These are phyloP conservation scores for Dunckerocampus dactyliophorus DNA, from an alignment of 2,113 vertebrate species.

Conservation along the genomic window DNA sequence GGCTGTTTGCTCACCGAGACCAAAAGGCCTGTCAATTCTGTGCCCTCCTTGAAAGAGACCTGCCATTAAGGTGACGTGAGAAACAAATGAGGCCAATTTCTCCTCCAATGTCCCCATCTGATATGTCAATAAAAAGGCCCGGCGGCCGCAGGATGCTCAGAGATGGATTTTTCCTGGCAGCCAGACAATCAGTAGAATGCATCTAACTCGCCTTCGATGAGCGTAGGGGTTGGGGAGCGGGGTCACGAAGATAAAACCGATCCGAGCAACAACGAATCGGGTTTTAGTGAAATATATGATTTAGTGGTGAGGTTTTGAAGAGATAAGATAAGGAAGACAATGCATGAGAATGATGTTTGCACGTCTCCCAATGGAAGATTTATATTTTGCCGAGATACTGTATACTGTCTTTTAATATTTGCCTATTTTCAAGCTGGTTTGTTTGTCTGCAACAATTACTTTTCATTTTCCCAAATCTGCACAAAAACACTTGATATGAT, in stretches of 20 bases:
- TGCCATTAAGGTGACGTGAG: slow-evolving; percentile 76
- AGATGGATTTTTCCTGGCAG: slow-evolving; percentile 72
- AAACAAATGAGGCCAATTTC: slow-evolving; percentile 83
- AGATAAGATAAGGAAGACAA: slow-evolving; percentile 47
- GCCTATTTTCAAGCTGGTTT: background rate
- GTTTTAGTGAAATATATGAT: slow-evolving; percentile 52
- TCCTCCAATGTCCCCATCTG: slow-evolving; percentile 72
- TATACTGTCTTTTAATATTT: too few relatives aligned
- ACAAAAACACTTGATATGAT: background rate
- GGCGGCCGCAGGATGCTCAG: slow-evolving; percentile 62
- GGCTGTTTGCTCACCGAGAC: slow-evolving; percentile 69
- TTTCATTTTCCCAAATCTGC: background rate
- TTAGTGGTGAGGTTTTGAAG: slow-evolving; percentile 36
- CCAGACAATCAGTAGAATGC: slow-evolving; percentile 69
- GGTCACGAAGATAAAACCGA: slow-evolving; percentile 65
- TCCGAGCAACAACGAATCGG: slow-evolving; percentile 50
- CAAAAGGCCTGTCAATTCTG: slow-evolving; percentile 67
- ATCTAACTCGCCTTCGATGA: slow-evolving; percentile 65
- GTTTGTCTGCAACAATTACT: background rate
- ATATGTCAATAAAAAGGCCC: slow-evolving; percentile 78
- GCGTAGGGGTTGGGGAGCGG: slow-evolving; percentile 20
- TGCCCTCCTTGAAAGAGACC: slow-evolving; percentile 66
- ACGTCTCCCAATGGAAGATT: background rate
- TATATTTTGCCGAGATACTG: background rate
- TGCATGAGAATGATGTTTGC: slow-evolving; percentile 51